These are phyloP conservation scores for crab-eating macaque (Macaca fascicularis) DNA, from an alignment of 2,113 vertebrate genomes.

Conservation along the genomic window DNA sequence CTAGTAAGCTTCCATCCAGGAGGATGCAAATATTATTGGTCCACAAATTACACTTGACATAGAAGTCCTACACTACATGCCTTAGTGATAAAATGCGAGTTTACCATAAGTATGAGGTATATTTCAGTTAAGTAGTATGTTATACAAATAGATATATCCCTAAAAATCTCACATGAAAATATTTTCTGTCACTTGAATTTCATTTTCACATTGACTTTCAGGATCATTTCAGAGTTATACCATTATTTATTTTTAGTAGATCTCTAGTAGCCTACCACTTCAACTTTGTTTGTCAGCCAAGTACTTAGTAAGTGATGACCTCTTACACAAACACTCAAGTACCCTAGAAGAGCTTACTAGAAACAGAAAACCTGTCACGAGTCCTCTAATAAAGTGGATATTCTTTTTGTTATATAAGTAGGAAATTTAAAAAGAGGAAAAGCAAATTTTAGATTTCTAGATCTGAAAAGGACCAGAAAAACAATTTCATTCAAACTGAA, in stretches of 20 bases:
- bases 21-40: not conserved
- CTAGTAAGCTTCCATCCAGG: not conserved
- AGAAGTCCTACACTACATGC: not conserved
- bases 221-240: slow-evolving; percentile 7
- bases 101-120: not conserved
- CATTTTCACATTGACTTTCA: slow-evolving; percentile 27
- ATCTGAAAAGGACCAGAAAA: not conserved
- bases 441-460: not conserved
- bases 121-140: not conserved
- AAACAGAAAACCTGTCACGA: not conserved
- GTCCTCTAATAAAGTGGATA: not conserved
- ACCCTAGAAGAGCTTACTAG: not conserved
- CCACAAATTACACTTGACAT: not conserved
- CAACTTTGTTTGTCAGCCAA: not conserved
- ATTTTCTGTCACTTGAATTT: slow-evolving; percentile 6
- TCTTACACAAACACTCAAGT: not conserved
- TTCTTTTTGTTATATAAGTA: not conserved
- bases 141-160: not conserved
- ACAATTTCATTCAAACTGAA: not conserved
- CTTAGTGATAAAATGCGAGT: not conserved
- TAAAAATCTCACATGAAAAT: not conserved
- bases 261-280: not conserved
- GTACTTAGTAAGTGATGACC: not conserved
- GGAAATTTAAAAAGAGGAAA: not conserved
- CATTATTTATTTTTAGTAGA: slow-evolving; percentile 36